Evolutionary conservation across 2,797 vertebrate genomes (phyloP), one percentile per base, ranked within the genome.

Genomic region (Amniataba percoides): DNA sequence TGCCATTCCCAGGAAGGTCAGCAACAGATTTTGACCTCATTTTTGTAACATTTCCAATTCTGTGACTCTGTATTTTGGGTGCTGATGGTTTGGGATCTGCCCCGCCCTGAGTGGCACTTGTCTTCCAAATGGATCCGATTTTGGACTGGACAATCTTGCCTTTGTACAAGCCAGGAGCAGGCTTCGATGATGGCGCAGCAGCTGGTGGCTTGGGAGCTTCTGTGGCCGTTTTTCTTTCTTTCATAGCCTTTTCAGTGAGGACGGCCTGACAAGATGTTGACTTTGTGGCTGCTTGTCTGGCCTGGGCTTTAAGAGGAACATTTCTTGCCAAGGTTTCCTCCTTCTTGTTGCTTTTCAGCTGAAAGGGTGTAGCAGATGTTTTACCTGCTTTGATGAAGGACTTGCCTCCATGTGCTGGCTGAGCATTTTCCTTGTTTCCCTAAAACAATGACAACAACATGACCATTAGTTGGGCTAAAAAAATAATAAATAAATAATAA

Each of bases 101-200:
- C 1, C 56, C 82, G 2, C 16, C 80, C 18, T 88, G 80, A 0
- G 55, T 64, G 67, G 71, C 78, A 16, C 78, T 65, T 9, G 93
- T 87, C 86, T 96, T 98, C 92, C 98, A 93, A 85, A 98, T 97
- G 15, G 97, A 97, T 74, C 97, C 97, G 42, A 99, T 92, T 91
- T 98, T 99, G 21, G 98, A 98, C 67, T 95, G 95, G 40, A 99
- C 85, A 63, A 98, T 90, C 82, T 89, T 97, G 58, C 98, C 98
- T 90, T 95, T 97, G 63, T 98, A 99, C 52, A 94, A 92, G 55
- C 98, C 98, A 10, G 90, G 96, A 6, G 93, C 88, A 45, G 90
- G 77, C 84, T 95, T 98, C 61, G 92, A 49, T 16, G 79, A 89
- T 31, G 81, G 81, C 10, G 65, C 84, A 1, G 39, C 7, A 27